Evolutionary conservation across 2,797 vertebrate genomes (phyloP).

Genomic region (Pterois miles): DNA sequence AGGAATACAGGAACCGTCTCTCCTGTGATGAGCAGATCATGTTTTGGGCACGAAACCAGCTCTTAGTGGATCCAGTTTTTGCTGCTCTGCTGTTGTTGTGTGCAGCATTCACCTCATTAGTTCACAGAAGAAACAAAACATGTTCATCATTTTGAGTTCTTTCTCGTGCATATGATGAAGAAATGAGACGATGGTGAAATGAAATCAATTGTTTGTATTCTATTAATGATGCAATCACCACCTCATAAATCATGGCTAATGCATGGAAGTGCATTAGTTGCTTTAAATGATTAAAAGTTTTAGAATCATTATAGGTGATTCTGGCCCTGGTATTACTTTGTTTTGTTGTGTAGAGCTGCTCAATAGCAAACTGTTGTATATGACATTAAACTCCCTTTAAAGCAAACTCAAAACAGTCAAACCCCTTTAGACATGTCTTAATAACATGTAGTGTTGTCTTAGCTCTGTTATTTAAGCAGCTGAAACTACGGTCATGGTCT

Average conservation of each 20-base stretch:
- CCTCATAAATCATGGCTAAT: neutral
- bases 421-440: neutral
- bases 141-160: neutral
- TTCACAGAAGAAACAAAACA: neutral
- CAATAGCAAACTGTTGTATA: neutral
- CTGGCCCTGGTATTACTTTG: neutral
- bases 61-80: neutral
- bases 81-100: neutral
- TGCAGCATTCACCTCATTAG: neutral
- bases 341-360: neutral
- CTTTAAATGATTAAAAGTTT: neutral
- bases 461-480: neutral
- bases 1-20: neutral
- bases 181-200: neutral
- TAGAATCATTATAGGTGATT: neutral
- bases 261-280: neutral
- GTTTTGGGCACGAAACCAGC: neutral
- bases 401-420: neutral
- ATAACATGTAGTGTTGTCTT: neutral
- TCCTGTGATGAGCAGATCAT: neutral
- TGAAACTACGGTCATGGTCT: rapidly evolving
- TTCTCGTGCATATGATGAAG: neutral
- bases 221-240: neutral
- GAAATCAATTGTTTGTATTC: neutral
- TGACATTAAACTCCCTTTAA: neutral